Evolutionary conservation across 64 coral and sea anemone genomes (phyloP).

Genomic region (Anthopleura sola): DNA sequence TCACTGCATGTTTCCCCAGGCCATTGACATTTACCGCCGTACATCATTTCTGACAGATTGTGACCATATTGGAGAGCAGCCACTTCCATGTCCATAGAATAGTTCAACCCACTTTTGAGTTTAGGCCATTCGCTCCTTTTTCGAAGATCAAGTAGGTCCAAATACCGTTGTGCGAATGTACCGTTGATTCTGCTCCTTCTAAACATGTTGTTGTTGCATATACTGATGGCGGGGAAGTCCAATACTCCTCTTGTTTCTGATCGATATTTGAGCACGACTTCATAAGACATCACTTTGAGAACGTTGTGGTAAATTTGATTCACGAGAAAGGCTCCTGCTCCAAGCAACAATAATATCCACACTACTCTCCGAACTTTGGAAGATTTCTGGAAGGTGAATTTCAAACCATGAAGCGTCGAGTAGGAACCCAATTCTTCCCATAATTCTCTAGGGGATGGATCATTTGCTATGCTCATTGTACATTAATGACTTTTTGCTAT

Average conservation of each 20-base stretch:
- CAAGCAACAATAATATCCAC: slow-evolving; percentile 10
- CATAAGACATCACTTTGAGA: neutral
- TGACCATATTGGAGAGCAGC: slow-evolving; percentile 7
- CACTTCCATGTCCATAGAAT: neutral
- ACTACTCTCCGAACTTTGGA: neutral
- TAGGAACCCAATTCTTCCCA: slow-evolving; percentile 18
- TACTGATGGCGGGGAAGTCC: slow-evolving; percentile 36
- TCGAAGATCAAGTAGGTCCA: slow-evolving; percentile 25
- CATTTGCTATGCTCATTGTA: neutral
- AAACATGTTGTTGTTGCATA: slow-evolving; percentile 49
- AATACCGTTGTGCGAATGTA: slow-evolving; percentile 32
- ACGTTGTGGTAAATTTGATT: neutral
- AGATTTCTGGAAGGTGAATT: slow-evolving; percentile 13
- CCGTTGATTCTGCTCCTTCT: slow-evolving; percentile 42
- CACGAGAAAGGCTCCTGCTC: neutral
- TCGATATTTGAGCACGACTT: neutral
- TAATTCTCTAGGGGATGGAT: neutral
- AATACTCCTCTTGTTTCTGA: neutral
- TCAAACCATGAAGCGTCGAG: slow-evolving; percentile 38
- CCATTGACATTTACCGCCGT: neutral
- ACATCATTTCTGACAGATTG: neutral
- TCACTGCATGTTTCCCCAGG: neutral
- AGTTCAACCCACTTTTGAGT: neutral
- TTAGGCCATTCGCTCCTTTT: neutral
- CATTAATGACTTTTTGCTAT: too few relatives aligned